Conservation (phyloP, 1,140 invertebrate genomes). For the Melanaphis sacchari region DNA sequence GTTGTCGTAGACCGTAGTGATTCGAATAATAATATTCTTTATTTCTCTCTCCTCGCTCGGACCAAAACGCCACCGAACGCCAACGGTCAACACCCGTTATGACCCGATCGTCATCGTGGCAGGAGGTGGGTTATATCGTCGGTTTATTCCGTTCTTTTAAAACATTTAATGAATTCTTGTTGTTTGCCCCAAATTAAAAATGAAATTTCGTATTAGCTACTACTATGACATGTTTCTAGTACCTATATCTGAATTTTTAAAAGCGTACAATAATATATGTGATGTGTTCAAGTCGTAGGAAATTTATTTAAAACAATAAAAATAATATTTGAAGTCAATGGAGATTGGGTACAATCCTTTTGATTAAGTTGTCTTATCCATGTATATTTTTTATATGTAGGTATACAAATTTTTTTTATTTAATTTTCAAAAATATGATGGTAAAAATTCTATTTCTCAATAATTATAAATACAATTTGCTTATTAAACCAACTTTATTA, state of each 20-base stretch:
- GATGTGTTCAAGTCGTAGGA: not conserved
- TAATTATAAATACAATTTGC: not conserved
- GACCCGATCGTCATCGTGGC: slow-evolving; percentile 27
- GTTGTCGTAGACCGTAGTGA: not conserved
- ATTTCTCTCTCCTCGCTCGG: slow-evolving; percentile 1
- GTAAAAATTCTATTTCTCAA: not conserved
- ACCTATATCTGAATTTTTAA: not conserved
- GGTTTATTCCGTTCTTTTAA: slow-evolving; percentile 17
- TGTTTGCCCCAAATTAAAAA: not conserved
- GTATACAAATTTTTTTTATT: not conserved
- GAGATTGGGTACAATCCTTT: not conserved
- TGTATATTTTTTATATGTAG: not conserved
- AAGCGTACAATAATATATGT: not conserved
- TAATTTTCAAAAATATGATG: too few relatives aligned
- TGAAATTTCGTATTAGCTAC: not conserved
- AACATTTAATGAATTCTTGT: slow-evolving; percentile 29
- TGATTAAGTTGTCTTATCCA: not conserved
- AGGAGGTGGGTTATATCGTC: slow-evolving; percentile 3
- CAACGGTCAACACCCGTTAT: slow-evolving; percentile 57
- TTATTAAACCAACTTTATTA: not conserved
- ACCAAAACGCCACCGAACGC: slow-evolving; percentile 41
- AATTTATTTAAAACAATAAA: not conserved
- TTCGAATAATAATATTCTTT: slow-evolving; percentile 33
- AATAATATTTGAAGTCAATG: not conserved
- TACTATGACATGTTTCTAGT: not conserved